These are phyloP conservation scores for Hirtodrosophila alboralis DNA, from an alignment of 2,888 invertebrate genomes.

Conservation along the genomic window DNA sequence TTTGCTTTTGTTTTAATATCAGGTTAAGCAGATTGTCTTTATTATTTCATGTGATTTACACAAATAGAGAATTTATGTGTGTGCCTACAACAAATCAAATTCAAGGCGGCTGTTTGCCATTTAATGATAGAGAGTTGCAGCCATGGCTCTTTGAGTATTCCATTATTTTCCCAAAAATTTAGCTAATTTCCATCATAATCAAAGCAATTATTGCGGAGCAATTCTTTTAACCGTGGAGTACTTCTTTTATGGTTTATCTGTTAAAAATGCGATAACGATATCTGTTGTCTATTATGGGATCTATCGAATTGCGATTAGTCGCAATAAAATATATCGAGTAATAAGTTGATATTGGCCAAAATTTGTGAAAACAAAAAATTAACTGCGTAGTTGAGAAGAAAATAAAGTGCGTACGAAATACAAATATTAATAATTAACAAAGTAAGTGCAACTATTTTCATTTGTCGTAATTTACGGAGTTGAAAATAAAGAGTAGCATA, in stretches of 20 bases:
- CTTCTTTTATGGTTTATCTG: slow-evolving; percentile 9
- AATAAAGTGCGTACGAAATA: slow-evolving; percentile 41
- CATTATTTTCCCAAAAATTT: too few relatives aligned
- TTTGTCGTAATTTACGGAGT: background rate
- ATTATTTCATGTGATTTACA: too few relatives aligned
- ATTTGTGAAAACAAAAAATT: slow-evolving; percentile 55
- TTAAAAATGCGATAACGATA: background rate
- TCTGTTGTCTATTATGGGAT: background rate
- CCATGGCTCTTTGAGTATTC: too few relatives aligned
- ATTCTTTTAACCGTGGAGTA: slow-evolving; percentile 5
- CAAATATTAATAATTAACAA: slow-evolving; percentile 14
- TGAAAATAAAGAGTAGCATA: background rate
- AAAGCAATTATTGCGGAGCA: too few relatives aligned
- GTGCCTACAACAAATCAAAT: too few relatives aligned
- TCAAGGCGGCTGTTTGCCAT: too few relatives aligned
- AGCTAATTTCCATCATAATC: too few relatives aligned
- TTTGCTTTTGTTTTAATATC: too few relatives aligned
- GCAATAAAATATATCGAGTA: slow-evolving; percentile 31
- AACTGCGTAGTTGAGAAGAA: slow-evolving; percentile 66
- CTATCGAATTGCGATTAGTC: slow-evolving; percentile 31
- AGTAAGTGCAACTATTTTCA: slow-evolving; percentile 38
- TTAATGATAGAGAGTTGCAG: too few relatives aligned
- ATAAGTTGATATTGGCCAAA: slow-evolving; percentile 46
- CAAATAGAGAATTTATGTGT: too few relatives aligned
- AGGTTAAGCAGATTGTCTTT: too few relatives aligned